These are phyloP conservation scores for Archips xylosteana DNA, from an alignment of 2,888 invertebrate species.

Conservation along the genomic window DNA sequence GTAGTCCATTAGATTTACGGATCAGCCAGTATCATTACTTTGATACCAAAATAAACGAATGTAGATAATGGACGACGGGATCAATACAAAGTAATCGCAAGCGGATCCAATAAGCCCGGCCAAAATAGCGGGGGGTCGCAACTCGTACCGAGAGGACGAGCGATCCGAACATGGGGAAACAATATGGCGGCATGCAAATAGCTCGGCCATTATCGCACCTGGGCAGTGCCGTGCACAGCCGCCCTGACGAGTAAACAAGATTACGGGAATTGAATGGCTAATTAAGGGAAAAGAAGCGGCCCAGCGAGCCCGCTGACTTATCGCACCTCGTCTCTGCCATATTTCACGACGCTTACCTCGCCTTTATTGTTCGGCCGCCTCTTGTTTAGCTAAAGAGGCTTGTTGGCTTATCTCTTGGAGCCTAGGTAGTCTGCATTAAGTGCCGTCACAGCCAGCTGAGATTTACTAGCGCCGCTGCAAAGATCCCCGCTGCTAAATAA, in stretches of 20 bases:
- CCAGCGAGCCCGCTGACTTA: conserved; percentile 74
- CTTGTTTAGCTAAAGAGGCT: conserved; percentile 81
- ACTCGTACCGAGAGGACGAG: conserved; percentile 70
- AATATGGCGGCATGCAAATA: conserved; percentile 86
- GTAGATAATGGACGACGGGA: conserved; percentile 83
- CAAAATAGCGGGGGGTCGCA: conserved; percentile 81
- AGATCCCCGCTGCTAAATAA: conserved; percentile 62
- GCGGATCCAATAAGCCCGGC: conserved; percentile 83
- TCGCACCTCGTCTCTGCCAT: conserved; percentile 79
- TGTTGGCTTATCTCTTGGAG: conserved; percentile 79
- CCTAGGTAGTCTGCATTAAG: conserved; percentile 80
- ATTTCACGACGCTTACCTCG: conserved; percentile 81
- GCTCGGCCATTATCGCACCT: conserved; percentile 85
- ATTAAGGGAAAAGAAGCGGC: conserved; percentile 84
- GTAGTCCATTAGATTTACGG: conserved; percentile 67
- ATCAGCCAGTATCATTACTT: conserved; percentile 77
- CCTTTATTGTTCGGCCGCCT: conserved; percentile 80
- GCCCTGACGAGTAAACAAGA: conserved; percentile 82
- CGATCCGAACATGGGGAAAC: conserved; percentile 80
- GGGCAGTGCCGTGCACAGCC: conserved; percentile 71
- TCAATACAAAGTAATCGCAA: conserved; percentile 85
- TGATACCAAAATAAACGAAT: conserved; percentile 82
- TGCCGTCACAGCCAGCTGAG: conserved; percentile 68
- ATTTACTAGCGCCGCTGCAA: conserved; percentile 66
- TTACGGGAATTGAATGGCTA: conserved; percentile 86